These are phyloP conservation scores for Lissocephala sabroskyi DNA, from an alignment of 2,888 invertebrate genomes.

Conservation along the genomic window DNA sequence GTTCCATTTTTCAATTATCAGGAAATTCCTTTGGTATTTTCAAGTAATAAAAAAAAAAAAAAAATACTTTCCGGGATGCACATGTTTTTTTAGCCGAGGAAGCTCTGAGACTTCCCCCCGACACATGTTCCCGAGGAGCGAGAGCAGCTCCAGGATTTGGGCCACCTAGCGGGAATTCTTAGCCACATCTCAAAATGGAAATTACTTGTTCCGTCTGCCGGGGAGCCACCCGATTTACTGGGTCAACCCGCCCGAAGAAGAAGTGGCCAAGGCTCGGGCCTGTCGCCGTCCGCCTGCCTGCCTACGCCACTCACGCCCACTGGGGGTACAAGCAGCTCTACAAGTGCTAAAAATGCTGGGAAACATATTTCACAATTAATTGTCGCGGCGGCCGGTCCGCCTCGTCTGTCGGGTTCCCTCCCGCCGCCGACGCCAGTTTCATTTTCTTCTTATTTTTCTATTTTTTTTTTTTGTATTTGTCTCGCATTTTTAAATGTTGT, in stretches of 20 bases:
- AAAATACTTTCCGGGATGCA: not conserved
- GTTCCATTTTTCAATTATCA: conserved; percentile 18
- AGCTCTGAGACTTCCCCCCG: no score
- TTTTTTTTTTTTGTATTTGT: conserved; percentile 37
- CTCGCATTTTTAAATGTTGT: conserved; percentile 58
- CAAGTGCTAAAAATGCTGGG: conserved; percentile 60
- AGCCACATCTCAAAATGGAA: conserved; percentile 40
- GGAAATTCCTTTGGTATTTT: conserved; percentile 13
- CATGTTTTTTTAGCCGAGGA: no score
- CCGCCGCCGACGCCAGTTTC: no score
- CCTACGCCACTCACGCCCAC: conserved; percentile 43
- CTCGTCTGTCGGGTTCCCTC: no score
- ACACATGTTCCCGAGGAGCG: no score
- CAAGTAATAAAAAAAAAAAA: not conserved
- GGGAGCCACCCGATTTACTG: conserved; percentile 18
- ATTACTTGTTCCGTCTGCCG: conserved; percentile 33
- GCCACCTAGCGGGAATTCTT: no score
- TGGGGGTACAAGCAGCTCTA: conserved; percentile 51
- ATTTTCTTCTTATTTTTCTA: no score
- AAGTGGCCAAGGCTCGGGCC: no score
- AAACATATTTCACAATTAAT: conserved; percentile 65
- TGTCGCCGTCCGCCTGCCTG: not conserved
- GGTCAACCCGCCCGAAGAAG: conserved; percentile 6
- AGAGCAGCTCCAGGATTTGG: no score
- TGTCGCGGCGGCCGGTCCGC: conserved; percentile 44